Base-by-base conservation (phyloP, 2,888 invertebrate species). In the Heteromurus nitidus region DNA sequence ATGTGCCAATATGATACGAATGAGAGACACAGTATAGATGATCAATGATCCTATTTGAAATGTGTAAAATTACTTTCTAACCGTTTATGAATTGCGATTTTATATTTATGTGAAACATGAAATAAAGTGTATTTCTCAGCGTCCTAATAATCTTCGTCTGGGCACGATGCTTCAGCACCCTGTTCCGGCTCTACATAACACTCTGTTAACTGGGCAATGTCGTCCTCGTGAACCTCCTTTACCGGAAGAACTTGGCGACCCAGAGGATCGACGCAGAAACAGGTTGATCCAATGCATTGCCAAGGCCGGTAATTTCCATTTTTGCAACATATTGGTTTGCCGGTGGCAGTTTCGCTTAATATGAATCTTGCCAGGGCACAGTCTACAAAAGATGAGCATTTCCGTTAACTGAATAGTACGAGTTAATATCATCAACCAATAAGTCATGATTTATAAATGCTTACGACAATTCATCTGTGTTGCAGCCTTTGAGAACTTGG, bases 291-390 rank as follows among this genome's bases (percentile, higher is more conserved):
- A 7, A 92, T 90, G 87, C 93, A 93, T 87, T 93, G 93, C 64
- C 92, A 89, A 3, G 88, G 87, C 68, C 92, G 60, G 88, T 92
- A 94, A 88, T 92, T 93, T 16, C 94, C 94, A 88, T 93, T 93
- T 7, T 88, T 87, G 85, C 92, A 92, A 87, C 94, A 94, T 0
- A 90, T 88, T 0, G 93, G 93, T 62, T 90, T 88, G 84, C 91
- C 91, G 0, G 87, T 85, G 0, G 84, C 20, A 88, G 86, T 62
- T 89, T 88, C 55, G 0, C 88, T 87, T 88, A 93, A 89, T 9
- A 92, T 74, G 24, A 89, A 86, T 1, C 89, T 88, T 0, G 93
- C 91, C 87, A 91, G 89, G 0, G 93, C 93, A 87, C 93, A 94
- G 88, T 93, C 93, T 94, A 88, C n/a, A 47, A 30, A 9, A 26